Evolutionary conservation across 2,113 vertebrate species (phyloP).

Genomic region (Cranoglanis bouderius): DNA sequence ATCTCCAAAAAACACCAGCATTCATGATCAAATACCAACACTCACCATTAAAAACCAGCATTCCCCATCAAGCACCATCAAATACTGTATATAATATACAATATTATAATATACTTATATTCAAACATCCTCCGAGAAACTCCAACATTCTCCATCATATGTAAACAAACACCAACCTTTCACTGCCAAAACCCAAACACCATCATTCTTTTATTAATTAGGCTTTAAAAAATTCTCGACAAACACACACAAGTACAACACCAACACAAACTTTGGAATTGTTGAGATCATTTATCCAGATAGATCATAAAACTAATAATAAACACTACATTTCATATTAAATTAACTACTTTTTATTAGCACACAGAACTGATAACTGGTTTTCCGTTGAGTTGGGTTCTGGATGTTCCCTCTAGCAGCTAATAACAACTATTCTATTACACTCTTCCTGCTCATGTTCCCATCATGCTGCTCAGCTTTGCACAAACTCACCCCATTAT

Average conservation of each 20-base stretch:
- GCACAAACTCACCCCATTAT: conserved; percentile 25
- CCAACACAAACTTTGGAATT: not conserved
- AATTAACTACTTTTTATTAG: not conserved
- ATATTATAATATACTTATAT: too few relatives aligned
- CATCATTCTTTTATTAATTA: not conserved
- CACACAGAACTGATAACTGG: not conserved
- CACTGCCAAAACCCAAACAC: not conserved
- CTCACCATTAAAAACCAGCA: too few relatives aligned
- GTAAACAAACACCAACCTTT: not conserved
- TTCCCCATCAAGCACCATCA: not conserved
- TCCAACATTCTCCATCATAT: not conserved
- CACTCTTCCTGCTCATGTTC: conserved; percentile 21
- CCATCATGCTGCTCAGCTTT: conserved; percentile 14
- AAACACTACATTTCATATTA: not conserved
- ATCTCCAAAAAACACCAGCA: too few relatives aligned
- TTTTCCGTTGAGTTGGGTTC: not conserved
- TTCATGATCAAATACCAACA: not conserved
- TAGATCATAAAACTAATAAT: not conserved
- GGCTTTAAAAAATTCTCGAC: not conserved
- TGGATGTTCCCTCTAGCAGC: not conserved
- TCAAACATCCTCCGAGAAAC: not conserved
- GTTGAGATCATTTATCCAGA: not conserved
- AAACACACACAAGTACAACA: not conserved
- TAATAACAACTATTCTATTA: not conserved
- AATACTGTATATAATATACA: too few relatives aligned